Conservation (phyloP, 1,140 invertebrate genomes). For the Diachasmimorpha longicaudata region DNA sequence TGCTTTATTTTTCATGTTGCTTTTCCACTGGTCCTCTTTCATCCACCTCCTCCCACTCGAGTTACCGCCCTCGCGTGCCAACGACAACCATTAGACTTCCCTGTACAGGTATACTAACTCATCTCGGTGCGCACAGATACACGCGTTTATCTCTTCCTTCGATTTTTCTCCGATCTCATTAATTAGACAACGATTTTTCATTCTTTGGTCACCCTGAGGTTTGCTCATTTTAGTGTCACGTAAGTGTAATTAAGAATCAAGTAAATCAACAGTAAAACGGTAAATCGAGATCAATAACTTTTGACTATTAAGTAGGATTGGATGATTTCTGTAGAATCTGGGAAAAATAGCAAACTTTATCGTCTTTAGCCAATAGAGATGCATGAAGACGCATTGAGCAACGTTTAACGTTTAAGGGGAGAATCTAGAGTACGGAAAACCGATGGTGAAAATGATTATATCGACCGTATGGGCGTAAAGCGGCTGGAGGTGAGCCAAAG, state of each 20-base stretch:
- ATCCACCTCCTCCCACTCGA: constrained; percentile 10
- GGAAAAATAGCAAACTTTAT: too few species aligned
- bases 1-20: constrained; percentile 1
- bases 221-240: background rate
- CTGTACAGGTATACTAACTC: background rate
- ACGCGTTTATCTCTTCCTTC: background rate
- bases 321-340: too few species aligned
- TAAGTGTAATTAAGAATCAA: background rate
- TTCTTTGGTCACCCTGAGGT: background rate
- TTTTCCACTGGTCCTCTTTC: background rate
- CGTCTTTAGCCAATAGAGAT: background rate
- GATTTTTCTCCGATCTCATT: background rate
- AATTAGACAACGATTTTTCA: background rate
- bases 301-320: too few species aligned
- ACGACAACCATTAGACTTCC: constrained; percentile 16
- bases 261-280: background rate
- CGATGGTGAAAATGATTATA: constrained; percentile 49
- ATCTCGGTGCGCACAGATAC: background rate
- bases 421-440: constrained; percentile 18
- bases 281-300: too few species aligned
- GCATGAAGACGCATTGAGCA: background rate
- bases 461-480: constrained; percentile 57
- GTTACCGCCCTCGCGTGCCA: constrained; percentile 32
- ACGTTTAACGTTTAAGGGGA: constrained; percentile 26
- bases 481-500: constrained; percentile 53